These are phyloP conservation scores for Epinephelus coioides DNA, from an alignment of 2,797 vertebrate species.

Conservation along the genomic window DNA sequence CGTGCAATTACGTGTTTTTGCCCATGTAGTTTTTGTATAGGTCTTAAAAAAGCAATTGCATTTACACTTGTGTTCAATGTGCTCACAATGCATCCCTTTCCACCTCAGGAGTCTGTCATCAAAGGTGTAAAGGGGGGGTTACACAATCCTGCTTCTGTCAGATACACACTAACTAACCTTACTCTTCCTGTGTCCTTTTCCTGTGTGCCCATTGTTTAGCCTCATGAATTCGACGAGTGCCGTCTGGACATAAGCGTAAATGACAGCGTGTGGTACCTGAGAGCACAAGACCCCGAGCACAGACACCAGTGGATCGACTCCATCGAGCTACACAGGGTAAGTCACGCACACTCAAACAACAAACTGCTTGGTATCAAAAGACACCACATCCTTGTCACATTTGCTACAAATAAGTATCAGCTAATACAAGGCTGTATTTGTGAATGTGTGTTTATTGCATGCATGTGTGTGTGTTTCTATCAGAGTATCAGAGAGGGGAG, in stretches of 20 bases:
- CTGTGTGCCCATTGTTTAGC: slow-evolving; percentile 76
- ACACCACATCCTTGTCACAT: slow-evolving; percentile 4
- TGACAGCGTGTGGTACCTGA: slow-evolving; percentile 97
- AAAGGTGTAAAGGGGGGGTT: too few species aligned
- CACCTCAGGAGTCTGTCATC: too few species aligned
- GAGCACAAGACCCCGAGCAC: slow-evolving; percentile 93
- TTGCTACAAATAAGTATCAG: slow-evolving; percentile 9
- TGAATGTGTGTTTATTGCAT: slow-evolving; percentile 37
- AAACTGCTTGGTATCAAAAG: background rate
- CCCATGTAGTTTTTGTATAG: too few species aligned
- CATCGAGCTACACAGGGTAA: slow-evolving; percentile 94
- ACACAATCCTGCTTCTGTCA: background rate
- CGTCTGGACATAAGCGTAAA: slow-evolving; percentile 96
- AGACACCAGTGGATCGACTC: slow-evolving; percentile 94
- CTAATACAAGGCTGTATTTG: slow-evolving; percentile 26
- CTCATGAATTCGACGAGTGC: slow-evolving; percentile 97
- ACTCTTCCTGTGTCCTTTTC: background rate
- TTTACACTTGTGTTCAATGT: too few species aligned
- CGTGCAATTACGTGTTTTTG: too few species aligned
- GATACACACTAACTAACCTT: background rate
- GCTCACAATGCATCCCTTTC: too few species aligned
- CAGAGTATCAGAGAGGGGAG: slow-evolving; percentile 80
- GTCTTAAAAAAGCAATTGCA: too few species aligned
- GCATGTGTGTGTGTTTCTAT: slow-evolving; percentile 70
- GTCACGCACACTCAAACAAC: slow-evolving; percentile 23